Evolutionary conservation across 2,888 invertebrate genomes (phyloP), one percentile per base, ranked within the genome.

Genomic region (Lasioglossum morio): DNA sequence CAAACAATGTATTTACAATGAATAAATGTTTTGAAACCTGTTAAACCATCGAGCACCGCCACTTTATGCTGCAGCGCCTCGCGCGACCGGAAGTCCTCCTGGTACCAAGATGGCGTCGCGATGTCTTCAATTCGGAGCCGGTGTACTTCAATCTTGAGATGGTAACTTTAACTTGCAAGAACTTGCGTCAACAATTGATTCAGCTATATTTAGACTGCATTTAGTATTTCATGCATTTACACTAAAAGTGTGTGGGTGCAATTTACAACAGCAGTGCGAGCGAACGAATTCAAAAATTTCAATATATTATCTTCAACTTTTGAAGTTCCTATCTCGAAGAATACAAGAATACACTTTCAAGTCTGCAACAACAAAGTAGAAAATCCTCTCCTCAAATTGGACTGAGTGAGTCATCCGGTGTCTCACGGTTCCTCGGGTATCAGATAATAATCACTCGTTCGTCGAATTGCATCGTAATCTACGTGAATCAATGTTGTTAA

Each of bases 21-120:
- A 92, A 92, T 92, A 92, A 92, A 92, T 92, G 92, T 92, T 92
- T 92, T 85, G 87, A 91, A 92, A 90, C 89, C 89, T 91, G 87
- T 89, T 89, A 80, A 81, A 30, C 27, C 16, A 1, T 4, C 19
- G 2, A 16, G 12, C 8, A 19, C 19, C 30, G 10, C 4, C 4
- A 70, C n/a, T 19, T 73, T 7, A 14, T 40, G 34, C 37, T 40
- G n/a, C 10, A 12, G n/a, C 57, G 10, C 4, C 57, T 8, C n/a
- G 48, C 19, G 5, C 57, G 57, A n/a, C n/a, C 57, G 53, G 8
- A 57, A 57, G n/a, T n/a, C 57, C n/a, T 57, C n/a, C 57, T 4
- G n/a, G 10, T n/a, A 57, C 57, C 57, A 12, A 57, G 12, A 57
- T 57, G 57, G 57, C 57, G n/a, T n/a, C 57, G 12, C 57, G 4